Evolutionary conservation across 2,888 invertebrate species (phyloP).

Genomic region (Microctonus aethiopoides): DNA sequence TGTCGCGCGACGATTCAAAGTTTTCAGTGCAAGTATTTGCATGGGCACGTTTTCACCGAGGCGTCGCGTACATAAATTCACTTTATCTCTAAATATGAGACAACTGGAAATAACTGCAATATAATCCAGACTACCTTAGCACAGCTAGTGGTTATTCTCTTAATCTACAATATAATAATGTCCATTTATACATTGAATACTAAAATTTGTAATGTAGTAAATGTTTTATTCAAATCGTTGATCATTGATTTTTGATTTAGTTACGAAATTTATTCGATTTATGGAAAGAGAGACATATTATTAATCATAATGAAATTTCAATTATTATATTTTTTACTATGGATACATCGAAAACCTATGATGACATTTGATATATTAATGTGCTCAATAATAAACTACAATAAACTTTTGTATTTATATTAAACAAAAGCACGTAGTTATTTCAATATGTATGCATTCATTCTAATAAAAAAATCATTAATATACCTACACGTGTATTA

Average conservation of each 20-base stretch:
- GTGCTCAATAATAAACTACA: not conserved
- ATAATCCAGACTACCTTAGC: slow-evolving; percentile 21
- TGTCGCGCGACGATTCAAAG: slow-evolving; percentile 32
- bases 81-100: slow-evolving; percentile 39
- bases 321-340: no score
- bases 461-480: slow-evolving; percentile 14
- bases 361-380: slow-evolving; percentile 34
- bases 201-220: no score
- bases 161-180: slow-evolving; percentile 10
- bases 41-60: slow-evolving; percentile 40
- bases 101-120: slow-evolving; percentile 33
- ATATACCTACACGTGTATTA: no score
- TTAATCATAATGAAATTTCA: no score
- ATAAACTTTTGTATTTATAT: slow-evolving; percentile 25
- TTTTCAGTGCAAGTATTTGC: slow-evolving; percentile 35
- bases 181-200: not conserved
- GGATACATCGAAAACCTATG: no score
- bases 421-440: slow-evolving; percentile 19
- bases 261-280: no score
- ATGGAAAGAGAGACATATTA: no score
- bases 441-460: not conserved
- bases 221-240: no score
- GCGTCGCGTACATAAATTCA: slow-evolving; percentile 42
- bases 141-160: not conserved
- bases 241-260: no score